Percentiles rank a stretch among this genome's conserved stretches.
These are phyloP conservation scores for Passer domesticus DNA, from an alignment of 2,113 vertebrate species.

Conservation along the genomic window DNA sequence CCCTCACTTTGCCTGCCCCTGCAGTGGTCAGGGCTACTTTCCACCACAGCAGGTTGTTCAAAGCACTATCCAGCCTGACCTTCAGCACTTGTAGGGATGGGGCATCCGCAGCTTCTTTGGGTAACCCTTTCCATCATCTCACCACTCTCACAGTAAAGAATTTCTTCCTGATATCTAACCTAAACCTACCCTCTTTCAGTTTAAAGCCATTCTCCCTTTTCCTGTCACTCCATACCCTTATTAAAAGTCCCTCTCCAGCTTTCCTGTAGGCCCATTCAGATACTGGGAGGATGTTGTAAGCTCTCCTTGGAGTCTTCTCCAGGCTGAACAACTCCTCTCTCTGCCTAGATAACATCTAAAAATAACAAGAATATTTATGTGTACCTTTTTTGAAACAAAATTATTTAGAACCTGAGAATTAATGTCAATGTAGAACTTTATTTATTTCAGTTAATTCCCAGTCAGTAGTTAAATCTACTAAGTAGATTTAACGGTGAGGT, in stretches of 20 bases:
- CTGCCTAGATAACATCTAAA: background rate
- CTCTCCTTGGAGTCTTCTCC: background rate
- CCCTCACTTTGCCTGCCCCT: background rate
- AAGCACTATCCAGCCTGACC: background rate
- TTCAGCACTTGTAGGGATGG: background rate
- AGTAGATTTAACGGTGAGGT: background rate
- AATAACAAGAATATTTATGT: background rate
- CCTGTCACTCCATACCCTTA: background rate
- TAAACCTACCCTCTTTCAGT: background rate
- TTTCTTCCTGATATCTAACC: background rate
- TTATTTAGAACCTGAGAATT: background rate
- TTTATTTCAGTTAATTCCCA: background rate
- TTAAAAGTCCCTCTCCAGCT: background rate
- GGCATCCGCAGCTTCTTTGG: background rate
- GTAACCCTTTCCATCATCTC: background rate
- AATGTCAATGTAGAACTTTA: background rate
- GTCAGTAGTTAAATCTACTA: background rate
- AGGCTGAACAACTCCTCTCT: background rate
- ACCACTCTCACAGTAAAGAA: background rate
- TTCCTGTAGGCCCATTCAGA: background rate
- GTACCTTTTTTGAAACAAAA: background rate
- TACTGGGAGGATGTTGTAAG: background rate
- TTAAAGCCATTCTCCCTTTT: background rate
- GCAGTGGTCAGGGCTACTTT: background rate
- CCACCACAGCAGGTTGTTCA: background rate